Base-by-base conservation (phyloP, 1,140 invertebrate genomes). In the Antheraea pernyi region DNA sequence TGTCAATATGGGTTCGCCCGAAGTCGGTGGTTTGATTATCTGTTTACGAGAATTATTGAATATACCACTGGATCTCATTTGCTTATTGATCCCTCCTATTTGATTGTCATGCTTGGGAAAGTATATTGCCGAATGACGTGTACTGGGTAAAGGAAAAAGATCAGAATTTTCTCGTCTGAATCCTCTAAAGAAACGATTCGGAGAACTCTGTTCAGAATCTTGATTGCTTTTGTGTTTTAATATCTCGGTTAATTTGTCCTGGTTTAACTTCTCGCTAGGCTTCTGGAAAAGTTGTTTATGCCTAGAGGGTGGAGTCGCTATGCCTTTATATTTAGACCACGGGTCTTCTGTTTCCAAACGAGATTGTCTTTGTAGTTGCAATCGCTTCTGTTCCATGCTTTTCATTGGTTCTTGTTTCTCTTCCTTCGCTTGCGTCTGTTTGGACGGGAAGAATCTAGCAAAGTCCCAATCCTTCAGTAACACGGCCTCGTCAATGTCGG, bases 381-480 rank as follows among this genome's bases (percentile, higher is more conserved):
- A 76, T 42, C 86, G 83, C 63, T 84, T 88, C 58, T 78, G 81
- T 19, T 92, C 91, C 18, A 73, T 88, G 76, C 81, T 89, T 78
- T 79, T 91, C 19, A 6, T 89, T 83, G 69, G 79, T 67, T 88
- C 91, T 79, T 67, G 80, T 77, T 84, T 36, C 60, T 61, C 89
- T 74, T 88, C 89, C 78, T 80, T 87, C 39, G 61, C 82, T 67
- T 83, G 84, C 67, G 64, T 73, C 72, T 70, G 91, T 84, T 91
- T 93, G 72, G 90, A 93, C 36, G 96, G 95, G 86, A 97, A 97
- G 93, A 97, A 97, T 85, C 95, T 94, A 73, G 96, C 95, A 90
- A 97, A 95, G 89, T 97, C 96, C 96, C 96, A 97, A 73, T 97
- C 96, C 88, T 96, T 96, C 62, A 97, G 92, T 39, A 97, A 93